A percentile compares a stretch with the other conserved stretches of the same genome.
phyloP scores from a whole-genome alignment of 2,797 vertebrate genomes.

The Zalophus californianus region DNA sequence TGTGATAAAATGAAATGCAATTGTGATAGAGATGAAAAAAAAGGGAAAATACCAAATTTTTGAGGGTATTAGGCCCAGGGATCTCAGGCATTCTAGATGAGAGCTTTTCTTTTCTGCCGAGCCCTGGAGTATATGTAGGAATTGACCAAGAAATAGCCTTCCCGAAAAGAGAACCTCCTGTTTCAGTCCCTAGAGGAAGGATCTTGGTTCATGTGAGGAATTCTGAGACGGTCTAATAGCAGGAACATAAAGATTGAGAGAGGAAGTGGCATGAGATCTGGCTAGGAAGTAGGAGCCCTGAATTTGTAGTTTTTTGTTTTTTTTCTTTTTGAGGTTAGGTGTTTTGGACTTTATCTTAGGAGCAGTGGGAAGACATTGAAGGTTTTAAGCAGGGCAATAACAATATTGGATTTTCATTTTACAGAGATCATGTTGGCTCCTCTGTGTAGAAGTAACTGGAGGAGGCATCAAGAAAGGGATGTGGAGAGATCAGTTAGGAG shows the following conservation, averaged over 20 bases:
- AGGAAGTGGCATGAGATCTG: not conserved
- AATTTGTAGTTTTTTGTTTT: not conserved
- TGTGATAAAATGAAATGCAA: not conserved
- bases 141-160: not conserved
- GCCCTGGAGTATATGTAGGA: not conserved
- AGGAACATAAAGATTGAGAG: not conserved
- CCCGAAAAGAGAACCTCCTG: not conserved
- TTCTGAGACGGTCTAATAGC: not conserved
- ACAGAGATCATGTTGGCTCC: not conserved
- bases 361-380: not conserved
- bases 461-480: not conserved
- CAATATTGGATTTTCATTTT: constrained; percentile 49
- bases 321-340: not conserved
- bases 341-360: constrained; percentile 16
- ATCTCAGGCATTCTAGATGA: not conserved
- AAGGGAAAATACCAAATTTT: not conserved
- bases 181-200: not conserved
- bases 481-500: not conserved
- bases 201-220: not conserved
- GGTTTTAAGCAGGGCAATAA: not conserved
- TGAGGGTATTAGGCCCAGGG: not conserved
- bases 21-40: not conserved
- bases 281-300: not conserved
- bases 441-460: not conserved
- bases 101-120: not conserved